Conservation (phyloP, 2,797 vertebrate species). For the Prionace glauca region DNA sequence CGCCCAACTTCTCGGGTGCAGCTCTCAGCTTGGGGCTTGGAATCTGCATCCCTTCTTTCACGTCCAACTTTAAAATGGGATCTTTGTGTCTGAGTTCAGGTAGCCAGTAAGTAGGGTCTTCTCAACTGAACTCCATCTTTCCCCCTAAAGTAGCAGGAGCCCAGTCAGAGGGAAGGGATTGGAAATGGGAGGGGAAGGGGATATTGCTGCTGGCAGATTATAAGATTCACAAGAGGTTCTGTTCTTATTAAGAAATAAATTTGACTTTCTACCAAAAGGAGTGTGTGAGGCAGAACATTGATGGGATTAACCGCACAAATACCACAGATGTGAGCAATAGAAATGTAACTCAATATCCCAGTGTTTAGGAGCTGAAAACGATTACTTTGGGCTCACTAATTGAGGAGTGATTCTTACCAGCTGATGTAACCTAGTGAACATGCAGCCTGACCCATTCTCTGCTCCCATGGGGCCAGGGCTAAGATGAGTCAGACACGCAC, state of each 20-base stretch:
- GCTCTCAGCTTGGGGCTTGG: background rate
- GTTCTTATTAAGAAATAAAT: background rate
- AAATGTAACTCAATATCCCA: slow-evolving; percentile 13
- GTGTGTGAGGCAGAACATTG: slow-evolving; percentile 10
- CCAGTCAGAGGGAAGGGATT: background rate
- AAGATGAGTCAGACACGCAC: background rate
- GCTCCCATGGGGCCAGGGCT: background rate
- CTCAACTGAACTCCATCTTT: background rate
- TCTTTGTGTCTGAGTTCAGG: background rate
- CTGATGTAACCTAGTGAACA: slow-evolving; percentile 3
- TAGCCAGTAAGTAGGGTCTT: background rate
- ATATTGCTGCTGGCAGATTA: background rate
- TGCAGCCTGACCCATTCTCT: background rate
- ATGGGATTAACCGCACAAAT: slow-evolving; percentile 11
- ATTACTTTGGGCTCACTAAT: background rate
- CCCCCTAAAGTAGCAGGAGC: background rate
- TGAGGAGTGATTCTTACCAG: background rate
- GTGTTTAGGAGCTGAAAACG: slow-evolving; percentile 10
- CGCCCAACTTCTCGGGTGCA: background rate
- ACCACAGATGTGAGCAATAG: slow-evolving; percentile 24
- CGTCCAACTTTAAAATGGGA: background rate
- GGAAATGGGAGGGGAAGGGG: background rate
- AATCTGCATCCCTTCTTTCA: background rate
- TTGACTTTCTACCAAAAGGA: slow-evolving; percentile 6
- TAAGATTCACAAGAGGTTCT: background rate